Percentiles rank a stretch among this genome's conserved stretches.
phyloP scores from a whole-genome alignment of 2,113 vertebrate genomes.

The Calidris pugnax region DNA sequence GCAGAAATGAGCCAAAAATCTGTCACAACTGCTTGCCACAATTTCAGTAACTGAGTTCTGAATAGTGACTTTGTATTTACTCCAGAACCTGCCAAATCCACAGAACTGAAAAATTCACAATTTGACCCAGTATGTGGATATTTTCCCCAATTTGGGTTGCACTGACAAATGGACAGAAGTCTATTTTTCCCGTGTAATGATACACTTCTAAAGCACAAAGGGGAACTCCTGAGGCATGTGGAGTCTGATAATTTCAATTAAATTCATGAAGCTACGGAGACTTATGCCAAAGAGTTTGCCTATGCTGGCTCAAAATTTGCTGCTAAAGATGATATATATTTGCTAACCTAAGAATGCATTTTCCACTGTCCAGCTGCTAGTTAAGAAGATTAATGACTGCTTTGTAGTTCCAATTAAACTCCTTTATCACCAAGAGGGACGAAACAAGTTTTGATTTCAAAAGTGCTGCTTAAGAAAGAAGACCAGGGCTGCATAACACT shows the following conservation, averaged over 20 bases:
- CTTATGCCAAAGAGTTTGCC: neutral
- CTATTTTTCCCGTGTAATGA: neutral
- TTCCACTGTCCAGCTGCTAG: conserved; percentile 31
- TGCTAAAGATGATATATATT: neutral
- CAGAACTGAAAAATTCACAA: neutral
- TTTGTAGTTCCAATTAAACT: conserved; percentile 42
- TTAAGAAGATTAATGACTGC: conserved; percentile 60
- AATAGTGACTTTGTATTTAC: neutral
- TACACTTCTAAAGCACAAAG: neutral
- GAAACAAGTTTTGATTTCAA: conserved; percentile 18
- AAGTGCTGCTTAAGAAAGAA: conserved; percentile 77
- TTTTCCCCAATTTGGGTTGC: neutral
- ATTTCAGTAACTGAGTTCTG: neutral
- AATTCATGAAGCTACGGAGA: neutral
- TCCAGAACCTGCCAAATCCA: neutral
- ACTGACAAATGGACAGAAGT: neutral
- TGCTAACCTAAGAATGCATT: conserved; percentile 12
- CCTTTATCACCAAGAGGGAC: neutral
- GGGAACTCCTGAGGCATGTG: neutral
- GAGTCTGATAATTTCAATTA: neutral
- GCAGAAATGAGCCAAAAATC: neutral
- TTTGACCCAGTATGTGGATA: neutral
- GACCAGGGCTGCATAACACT: conserved; percentile 95
- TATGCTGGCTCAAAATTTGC: neutral
- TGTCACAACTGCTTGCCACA: neutral